Evolutionary conservation across 2,797 vertebrate genomes (phyloP).

Genomic region (Heliangelus exortis): DNA sequence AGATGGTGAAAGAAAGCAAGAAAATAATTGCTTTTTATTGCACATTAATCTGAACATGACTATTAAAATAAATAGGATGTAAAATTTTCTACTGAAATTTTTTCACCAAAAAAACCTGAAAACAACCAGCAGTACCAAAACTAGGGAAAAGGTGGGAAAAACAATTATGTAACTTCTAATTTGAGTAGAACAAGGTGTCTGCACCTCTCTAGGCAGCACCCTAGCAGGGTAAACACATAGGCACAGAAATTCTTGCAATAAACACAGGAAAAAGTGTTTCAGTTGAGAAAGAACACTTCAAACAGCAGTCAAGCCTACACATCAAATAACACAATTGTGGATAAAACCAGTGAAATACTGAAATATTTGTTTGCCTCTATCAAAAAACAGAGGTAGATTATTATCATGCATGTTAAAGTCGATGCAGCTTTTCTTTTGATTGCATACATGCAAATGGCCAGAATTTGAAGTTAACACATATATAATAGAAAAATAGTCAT

Average conservation of each 20-base stretch:
- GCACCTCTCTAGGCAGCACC: not conserved
- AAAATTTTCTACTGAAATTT: not conserved
- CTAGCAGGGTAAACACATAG: not conserved
- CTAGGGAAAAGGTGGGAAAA: not conserved
- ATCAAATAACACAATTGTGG: not conserved
- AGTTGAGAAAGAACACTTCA: conserved; percentile 42
- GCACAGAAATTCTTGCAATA: conserved; percentile 65
- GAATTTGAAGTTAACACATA: not conserved
- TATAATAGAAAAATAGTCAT: not conserved
- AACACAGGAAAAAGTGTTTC: not conserved
- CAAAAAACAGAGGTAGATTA: conserved; percentile 11
- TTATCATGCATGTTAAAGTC: conserved; percentile 9
- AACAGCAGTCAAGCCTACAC: conserved; percentile 6
- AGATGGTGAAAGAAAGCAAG: not conserved
- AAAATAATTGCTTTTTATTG: not conserved
- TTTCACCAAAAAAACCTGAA: not conserved
- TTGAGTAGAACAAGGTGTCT: not conserved
- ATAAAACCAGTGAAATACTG: not conserved
- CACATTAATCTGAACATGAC: not conserved
- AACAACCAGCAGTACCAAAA: not conserved
- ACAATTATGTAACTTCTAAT: not conserved
- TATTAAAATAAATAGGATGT: not conserved
- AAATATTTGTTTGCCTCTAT: not conserved
- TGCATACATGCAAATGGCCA: conserved; percentile 1
- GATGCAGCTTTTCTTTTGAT: not conserved